Evolutionary conservation across 1,140 invertebrate genomes (phyloP).

Genomic region (Caenorhabditis latens): DNA sequence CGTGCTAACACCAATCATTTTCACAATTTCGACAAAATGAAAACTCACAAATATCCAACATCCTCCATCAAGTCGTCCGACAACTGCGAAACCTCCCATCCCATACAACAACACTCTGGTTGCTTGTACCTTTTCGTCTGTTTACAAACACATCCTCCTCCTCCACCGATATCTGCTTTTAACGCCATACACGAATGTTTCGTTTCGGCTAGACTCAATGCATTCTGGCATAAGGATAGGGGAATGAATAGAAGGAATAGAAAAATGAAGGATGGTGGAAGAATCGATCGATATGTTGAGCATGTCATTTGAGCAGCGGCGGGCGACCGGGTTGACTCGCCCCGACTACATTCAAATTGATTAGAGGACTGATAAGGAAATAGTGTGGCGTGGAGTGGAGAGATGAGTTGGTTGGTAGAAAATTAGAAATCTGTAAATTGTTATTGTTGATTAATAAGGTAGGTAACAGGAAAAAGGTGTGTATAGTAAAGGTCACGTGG

Average conservation of each 20-base stretch:
- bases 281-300: conserved; percentile 49
- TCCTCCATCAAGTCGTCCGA: conserved; percentile 22
- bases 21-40: background rate
- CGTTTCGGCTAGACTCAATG: conserved; percentile 22
- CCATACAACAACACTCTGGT: conserved; percentile 62
- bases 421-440: conserved; percentile 22
- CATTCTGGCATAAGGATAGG: background rate
- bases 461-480: background rate
- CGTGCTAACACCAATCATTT: too few species aligned
- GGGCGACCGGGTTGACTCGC: conserved; percentile 1
- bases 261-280: conserved; percentile 2
- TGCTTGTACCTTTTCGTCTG: conserved; percentile 23
- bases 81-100: conserved; percentile 11
- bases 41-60: conserved; percentile 58
- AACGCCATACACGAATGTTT: conserved; percentile 48
- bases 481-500: background rate
- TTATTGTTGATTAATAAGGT: conserved; percentile 16
- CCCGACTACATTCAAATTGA: conserved; percentile 32
- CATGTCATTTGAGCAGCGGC: conserved; percentile 39
- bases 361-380: conserved; percentile 1
- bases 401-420: background rate
- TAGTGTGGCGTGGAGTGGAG: background rate
- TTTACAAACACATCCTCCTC: conserved; percentile 51
- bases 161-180: conserved; percentile 41
- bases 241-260: background rate